Base-by-base conservation (phyloP, 2,797 vertebrate genomes). In the Micrastur ruficollis region DNA sequence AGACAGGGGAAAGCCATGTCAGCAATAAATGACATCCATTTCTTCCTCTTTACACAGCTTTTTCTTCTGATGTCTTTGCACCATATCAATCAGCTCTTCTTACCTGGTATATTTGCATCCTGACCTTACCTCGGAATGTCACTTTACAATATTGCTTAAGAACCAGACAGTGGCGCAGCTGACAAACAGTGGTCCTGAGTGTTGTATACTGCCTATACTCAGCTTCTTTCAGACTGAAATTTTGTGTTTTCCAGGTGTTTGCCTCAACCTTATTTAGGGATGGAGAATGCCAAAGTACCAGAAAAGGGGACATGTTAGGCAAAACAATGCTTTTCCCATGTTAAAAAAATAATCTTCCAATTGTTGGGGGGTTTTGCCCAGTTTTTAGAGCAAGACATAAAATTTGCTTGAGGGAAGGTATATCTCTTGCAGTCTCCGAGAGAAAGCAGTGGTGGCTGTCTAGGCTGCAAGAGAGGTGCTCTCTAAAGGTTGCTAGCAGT, bases 321-420 rank as follows among this genome's bases (percentile, higher is more conserved):
- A 80, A 87, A 70, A n/a, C 14, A 56, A 6, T 19, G 11, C 1
- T 93, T 86, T 73, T 42, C 27, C 7, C 21, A n/a, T 2, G 3
- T n/a, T 38, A 18, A 75, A 40, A 71, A 49, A 46, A 55, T 1
- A 12, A 42, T 8, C n/a, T 58, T 81, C 14, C 23, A 76, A 21
- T 29, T 61, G 6, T 14, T 42, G 42, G 21, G 11, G 2, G 2
- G 0, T 11, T 18, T 42, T 20, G 3, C 11, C 14, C 23, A 6
- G 9, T 49, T 81, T 81, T 74, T 53, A 46, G 47, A 62, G 19
- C 40, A 47, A 66, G 38, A 66, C 0, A 1, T 52, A 53, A 40
- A 23, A 62, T 47, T 31, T 63, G 8, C 63, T 52, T 67, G 22
- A 81, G 81, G 46, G 32, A 62, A 49, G 21, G 0, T 58, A 2